Base-by-base conservation (phyloP, 2,888 invertebrate genomes). In the Pyralis farinalis region DNA sequence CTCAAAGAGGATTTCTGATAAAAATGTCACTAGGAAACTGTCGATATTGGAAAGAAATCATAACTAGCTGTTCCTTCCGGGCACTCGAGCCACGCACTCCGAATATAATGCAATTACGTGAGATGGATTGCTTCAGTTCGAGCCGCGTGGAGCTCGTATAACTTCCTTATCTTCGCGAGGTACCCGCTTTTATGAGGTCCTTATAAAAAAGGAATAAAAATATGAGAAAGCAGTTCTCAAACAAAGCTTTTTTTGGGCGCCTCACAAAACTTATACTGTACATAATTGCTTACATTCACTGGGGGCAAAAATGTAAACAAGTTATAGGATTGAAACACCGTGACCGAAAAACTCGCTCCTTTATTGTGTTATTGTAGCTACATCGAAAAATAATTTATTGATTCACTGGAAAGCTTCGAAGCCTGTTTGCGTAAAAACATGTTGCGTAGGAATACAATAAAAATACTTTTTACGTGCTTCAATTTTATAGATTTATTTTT, bases 31-130 rank as follows among this genome's bases (percentile, higher is more conserved):
- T 30, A 34, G 52, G 58, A 63, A 58, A 65, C 55, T 59, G 53
- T 57, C 53, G 60, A 57, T 65, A 68, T 69, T 63, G 60, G 65
- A 58, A 63, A 64, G 58, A 60, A 62, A 66, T 62, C 61, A 61
- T 64, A 64, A 63, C 61, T 63, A 59, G 60, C 60, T 55, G 55
- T 59, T 58, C 63, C 58, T 65, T 56, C 55, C 54, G 57, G 62
- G 58, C 58, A 57, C 58, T 63, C 56, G 60, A 58, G 58, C 54
- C 62, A 67, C 66, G 69, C 69, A 73, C 64, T 64, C 50, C 56
- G 70, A 73, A 76, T 72, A 74, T 78, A 77, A 79, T 74, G 76
- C 73, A 78, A 78, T 79, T 78, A 77, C 73, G 61, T 56, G 71
- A 71, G 73, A 77, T 74, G 71, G 77, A 78, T 77, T 70, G 73